Evolutionary conservation across 2,797 vertebrate species (phyloP).

Genomic region (Australoheros facetus): DNA sequence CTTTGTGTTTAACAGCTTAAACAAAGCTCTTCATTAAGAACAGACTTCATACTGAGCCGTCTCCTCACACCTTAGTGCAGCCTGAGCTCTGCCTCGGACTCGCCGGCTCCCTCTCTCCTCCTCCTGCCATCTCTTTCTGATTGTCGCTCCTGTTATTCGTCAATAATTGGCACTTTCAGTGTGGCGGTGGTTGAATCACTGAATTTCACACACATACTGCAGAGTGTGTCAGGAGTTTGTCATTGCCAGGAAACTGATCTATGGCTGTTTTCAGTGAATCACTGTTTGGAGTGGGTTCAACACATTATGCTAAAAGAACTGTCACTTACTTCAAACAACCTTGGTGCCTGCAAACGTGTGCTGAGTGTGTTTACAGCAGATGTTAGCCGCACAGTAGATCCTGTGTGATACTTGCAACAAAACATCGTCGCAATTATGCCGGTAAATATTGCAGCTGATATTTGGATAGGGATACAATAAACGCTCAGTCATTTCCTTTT

Average conservation of each 20-base stretch:
- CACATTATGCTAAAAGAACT: constrained; percentile 31
- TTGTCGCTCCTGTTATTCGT: constrained; percentile 55
- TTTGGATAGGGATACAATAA: constrained; percentile 23
- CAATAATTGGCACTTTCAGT: constrained; percentile 56
- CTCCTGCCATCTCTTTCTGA: constrained; percentile 38
- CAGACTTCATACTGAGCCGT: constrained; percentile 61
- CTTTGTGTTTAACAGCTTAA: constrained; percentile 63
- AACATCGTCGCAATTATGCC: constrained; percentile 7
- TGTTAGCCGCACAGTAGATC: background rate
- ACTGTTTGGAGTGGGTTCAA: constrained; percentile 39
- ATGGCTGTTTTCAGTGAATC: constrained; percentile 46
- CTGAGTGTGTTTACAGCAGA: constrained; percentile 8
- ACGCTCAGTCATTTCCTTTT: constrained; percentile 22
- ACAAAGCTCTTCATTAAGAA: constrained; percentile 69
- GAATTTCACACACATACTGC: constrained; percentile 30
- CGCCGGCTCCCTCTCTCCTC: constrained; percentile 1
- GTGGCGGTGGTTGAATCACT: constrained; percentile 22
- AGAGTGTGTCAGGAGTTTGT: constrained; percentile 27
- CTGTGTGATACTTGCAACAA: background rate
- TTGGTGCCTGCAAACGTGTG: background rate
- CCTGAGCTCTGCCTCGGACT: constrained; percentile 24
- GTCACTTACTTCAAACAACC: constrained; percentile 33
- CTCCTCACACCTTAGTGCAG: constrained; percentile 61
- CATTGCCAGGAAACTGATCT: constrained; percentile 39
- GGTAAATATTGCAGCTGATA: constrained; percentile 30